Evolutionary conservation across 2,113 vertebrate genomes (phyloP).

Genomic region (Pelodiscus sinensis): DNA sequence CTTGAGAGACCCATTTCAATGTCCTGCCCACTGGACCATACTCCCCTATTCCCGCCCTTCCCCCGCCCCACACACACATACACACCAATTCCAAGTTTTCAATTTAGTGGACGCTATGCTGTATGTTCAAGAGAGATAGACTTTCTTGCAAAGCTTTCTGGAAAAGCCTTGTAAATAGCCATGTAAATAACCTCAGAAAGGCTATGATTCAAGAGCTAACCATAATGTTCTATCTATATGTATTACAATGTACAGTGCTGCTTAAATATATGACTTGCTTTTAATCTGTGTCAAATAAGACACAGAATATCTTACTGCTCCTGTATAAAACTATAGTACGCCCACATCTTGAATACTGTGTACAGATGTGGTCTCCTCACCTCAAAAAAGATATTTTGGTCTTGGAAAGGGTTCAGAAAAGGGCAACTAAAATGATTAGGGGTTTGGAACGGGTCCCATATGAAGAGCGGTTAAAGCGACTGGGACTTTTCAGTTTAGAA

Average conservation of each 20-base stretch:
- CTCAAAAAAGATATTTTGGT: too few relatives aligned
- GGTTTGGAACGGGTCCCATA: too few relatives aligned
- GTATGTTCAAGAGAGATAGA: not conserved
- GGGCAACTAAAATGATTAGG: too few relatives aligned
- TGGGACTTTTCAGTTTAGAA: too few relatives aligned
- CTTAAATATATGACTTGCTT: not conserved
- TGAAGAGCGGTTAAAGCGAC: too few relatives aligned
- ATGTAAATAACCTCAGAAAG: not conserved
- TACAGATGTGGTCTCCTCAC: too few relatives aligned
- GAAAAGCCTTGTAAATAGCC: not conserved
- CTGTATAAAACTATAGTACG: too few relatives aligned
- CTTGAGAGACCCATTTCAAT: not conserved
- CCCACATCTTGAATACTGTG: too few relatives aligned
- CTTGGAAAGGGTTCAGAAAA: too few relatives aligned
- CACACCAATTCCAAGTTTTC: not conserved
- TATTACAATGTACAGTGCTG: not conserved
- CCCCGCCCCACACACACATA: too few relatives aligned
- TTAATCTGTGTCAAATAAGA: too few relatives aligned
- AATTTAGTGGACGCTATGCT: not conserved
- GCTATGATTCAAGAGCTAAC: not conserved
- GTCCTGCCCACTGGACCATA: not conserved
- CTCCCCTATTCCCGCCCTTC: rapidly evolving
- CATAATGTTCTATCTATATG: not conserved
- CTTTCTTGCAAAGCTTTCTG: not conserved
- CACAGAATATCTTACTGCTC: too few relatives aligned